Conservation (phyloP, 2,797 vertebrate species). For the Echiichthys vipera region DNA sequence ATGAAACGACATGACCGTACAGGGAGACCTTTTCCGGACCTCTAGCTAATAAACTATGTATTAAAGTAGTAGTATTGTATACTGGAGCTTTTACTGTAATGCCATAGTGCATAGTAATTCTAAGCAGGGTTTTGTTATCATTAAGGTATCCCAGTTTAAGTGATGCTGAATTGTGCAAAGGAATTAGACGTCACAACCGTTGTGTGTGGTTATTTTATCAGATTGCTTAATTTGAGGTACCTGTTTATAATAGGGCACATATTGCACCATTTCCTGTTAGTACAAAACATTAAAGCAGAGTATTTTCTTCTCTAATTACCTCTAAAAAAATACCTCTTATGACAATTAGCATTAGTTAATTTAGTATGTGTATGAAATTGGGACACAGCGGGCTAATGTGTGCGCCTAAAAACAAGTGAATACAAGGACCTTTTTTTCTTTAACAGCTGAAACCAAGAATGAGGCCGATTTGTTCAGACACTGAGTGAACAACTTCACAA, state of each 20-base stretch:
- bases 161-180: too few species aligned
- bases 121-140: neutral
- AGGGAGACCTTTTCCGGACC: neutral
- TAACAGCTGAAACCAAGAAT: neutral
- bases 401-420: neutral
- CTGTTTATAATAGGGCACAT: neutral
- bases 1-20: neutral
- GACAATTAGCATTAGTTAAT: neutral
- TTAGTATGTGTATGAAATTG: neutral
- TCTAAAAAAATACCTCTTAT: neutral
- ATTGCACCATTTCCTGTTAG: neutral
- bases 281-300: neutral
- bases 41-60: too few species aligned
- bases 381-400: neutral
- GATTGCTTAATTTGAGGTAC: neutral
- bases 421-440: neutral
- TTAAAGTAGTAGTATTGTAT: too few species aligned
- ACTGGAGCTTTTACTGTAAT: too few species aligned
- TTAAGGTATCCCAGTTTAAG: too few species aligned
- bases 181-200: too few species aligned
- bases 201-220: too few species aligned
- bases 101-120: neutral
- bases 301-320: neutral
- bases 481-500: neutral
- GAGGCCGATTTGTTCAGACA: neutral